Evolutionary conservation across 2,113 vertebrate species (phyloP).

Genomic region (Thunnus thynnus): DNA sequence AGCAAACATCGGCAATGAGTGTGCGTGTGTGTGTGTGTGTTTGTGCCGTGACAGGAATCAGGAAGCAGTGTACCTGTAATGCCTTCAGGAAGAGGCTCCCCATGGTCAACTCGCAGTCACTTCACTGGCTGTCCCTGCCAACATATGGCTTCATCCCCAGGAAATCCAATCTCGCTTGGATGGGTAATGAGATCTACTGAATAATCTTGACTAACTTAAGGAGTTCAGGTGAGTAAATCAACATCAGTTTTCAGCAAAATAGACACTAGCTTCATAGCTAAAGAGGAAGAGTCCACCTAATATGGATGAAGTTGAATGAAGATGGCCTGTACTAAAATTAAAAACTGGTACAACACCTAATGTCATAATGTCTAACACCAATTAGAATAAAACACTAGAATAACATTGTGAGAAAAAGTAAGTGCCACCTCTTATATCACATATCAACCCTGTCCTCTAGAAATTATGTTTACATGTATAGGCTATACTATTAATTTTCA

Average conservation of each 20-base stretch:
- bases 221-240: neutral
- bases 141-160: slow-evolving; percentile 55
- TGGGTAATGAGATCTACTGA: slow-evolving; percentile 9
- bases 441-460: too few species aligned
- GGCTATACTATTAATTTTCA: too few species aligned
- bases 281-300: neutral
- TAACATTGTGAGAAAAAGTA: too few species aligned
- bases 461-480: too few species aligned
- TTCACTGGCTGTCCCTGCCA: slow-evolving; percentile 45
- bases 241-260: neutral
- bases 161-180: slow-evolving; percentile 3
- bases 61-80: slow-evolving; percentile 41
- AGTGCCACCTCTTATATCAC: too few species aligned
- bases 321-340: neutral
- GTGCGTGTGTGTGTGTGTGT: slow-evolving; percentile 22
- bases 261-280: neutral
- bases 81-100: slow-evolving; percentile 54
- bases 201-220: neutral
- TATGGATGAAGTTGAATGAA: neutral
- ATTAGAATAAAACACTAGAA: too few species aligned
- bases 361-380: too few species aligned
- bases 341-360: neutral
- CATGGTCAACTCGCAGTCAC: slow-evolving; percentile 28
- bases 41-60: slow-evolving; percentile 18
- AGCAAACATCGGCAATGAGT: slow-evolving; percentile 6